phyloP scores from a whole-genome alignment of 2,797 vertebrate species.

The Epinephelus coioides region DNA sequence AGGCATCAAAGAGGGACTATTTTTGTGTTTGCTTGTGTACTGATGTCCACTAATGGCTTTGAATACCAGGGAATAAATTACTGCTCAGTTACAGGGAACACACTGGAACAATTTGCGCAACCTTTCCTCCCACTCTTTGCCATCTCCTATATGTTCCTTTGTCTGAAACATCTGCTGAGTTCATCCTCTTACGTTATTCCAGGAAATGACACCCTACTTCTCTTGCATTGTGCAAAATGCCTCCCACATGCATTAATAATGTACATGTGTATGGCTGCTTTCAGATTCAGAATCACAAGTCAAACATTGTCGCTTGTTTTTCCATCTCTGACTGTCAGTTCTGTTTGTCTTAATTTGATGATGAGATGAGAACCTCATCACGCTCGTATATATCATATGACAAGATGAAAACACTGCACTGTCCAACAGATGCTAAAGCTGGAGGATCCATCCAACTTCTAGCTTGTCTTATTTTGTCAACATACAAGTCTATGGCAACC shows the following conservation, averaged over 20 bases:
- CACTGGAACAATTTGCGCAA: neutral
- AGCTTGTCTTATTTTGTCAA: neutral
- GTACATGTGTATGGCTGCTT: neutral
- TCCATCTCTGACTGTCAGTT: neutral
- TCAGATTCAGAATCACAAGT: too few species aligned
- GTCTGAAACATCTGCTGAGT: neutral
- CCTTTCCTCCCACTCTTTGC: constrained; percentile 18
- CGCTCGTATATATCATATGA: neutral
- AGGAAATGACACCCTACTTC: neutral
- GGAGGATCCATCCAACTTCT: neutral
- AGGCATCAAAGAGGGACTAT: neutral
- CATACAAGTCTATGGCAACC: neutral
- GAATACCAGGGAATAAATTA: constrained; percentile 27
- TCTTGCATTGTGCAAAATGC: neutral
- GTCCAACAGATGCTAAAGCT: neutral
- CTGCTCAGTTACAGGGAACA: neutral
- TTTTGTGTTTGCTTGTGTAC: neutral
- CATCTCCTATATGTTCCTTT: neutral
- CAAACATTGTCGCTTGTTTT: neutral
- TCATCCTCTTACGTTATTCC: neutral
- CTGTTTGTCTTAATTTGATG: neutral
- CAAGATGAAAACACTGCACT: neutral
- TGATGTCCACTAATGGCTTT: neutral
- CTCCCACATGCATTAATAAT: neutral
- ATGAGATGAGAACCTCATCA: neutral